Evolutionary conservation across 2,797 vertebrate species (phyloP).

Genomic region (Sciurus vulgaris): DNA sequence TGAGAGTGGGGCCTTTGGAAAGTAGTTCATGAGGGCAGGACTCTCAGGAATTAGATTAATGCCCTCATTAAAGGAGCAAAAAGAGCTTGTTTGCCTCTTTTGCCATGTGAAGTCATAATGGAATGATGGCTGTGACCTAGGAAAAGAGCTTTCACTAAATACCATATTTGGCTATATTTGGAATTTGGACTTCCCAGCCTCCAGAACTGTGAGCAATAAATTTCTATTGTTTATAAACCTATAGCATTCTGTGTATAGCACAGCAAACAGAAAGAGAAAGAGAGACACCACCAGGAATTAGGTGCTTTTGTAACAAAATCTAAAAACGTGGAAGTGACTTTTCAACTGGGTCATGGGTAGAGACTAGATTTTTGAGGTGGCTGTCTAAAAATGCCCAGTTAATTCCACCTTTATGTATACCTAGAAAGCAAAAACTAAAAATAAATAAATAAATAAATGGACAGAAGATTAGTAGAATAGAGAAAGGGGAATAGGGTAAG

Average conservation of each 20-base stretch:
- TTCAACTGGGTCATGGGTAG: background rate
- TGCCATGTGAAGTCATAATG: background rate
- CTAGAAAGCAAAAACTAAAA: no score
- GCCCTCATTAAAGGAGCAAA: background rate
- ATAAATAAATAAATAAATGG: no score
- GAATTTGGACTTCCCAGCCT: background rate
- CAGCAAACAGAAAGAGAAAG: background rate
- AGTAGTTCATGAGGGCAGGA: background rate
- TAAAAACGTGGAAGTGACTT: background rate
- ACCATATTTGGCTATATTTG: background rate
- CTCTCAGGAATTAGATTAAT: background rate
- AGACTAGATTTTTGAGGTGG: background rate
- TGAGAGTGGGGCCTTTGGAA: background rate
- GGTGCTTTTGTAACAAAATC: background rate
- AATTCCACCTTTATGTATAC: no score
- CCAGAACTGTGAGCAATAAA: background rate
- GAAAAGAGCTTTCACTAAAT: background rate
- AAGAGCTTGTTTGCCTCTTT: background rate
- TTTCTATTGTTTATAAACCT: background rate
- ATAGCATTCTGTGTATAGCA: background rate
- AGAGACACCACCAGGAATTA: background rate
- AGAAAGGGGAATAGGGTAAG: no score
- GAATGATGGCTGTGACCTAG: background rate
- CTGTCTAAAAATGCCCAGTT: background rate
- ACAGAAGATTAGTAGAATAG: no score